Base-by-base conservation (phyloP, 2,888 invertebrate genomes). In the Parasteatoda lunata region DNA sequence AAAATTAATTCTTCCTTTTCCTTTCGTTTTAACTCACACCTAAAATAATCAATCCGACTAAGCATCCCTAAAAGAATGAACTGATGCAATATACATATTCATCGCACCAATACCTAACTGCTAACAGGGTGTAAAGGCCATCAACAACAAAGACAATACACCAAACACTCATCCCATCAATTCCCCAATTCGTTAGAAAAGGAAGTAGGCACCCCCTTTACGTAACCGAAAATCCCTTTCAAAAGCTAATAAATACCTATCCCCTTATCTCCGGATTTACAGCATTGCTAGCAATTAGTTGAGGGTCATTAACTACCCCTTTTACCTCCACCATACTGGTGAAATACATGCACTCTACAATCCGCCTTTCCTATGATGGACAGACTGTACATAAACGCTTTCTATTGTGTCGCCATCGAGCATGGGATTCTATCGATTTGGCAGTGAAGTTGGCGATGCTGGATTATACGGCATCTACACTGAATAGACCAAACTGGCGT, bases 261-360 rank as follows among this genome's bases (percentile, higher is more conserved):
- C 64, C 66, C 45, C 72, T 72, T 66, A 80, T 80, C 80, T 73
- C 52, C 52, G 80, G 80, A 66, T 80, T 80, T 71, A 51, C 72
- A 80, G 80, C 80, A 69, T 48, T 54, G 75, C 75, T 81, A 9
- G 81, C 75, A 81, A 81, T 81, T 81, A 81, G 81, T 81, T 68
- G 59, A 49, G 75, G 81, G 69, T 81, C 73, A 81, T 81, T 81
- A 81, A 81, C 75, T 75, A 75, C 47, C 49, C 13, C 45, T 9
- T 45, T n/a, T 48, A 11, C 80, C n/a, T 13, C 52, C 65, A 51
- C 13, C 13, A 11, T 45, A 7, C 64, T 70, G 70, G 48, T 30
- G 68, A 9, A 45, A 45, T 13, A 45, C 30, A 68, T 9, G 30
- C 30, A 68, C 9, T 45, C 9, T 30, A 70, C 49, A 48, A 9